These are phyloP conservation scores for Lampris incognitus DNA, from an alignment of 2,113 vertebrate species.

Conservation along the genomic window DNA sequence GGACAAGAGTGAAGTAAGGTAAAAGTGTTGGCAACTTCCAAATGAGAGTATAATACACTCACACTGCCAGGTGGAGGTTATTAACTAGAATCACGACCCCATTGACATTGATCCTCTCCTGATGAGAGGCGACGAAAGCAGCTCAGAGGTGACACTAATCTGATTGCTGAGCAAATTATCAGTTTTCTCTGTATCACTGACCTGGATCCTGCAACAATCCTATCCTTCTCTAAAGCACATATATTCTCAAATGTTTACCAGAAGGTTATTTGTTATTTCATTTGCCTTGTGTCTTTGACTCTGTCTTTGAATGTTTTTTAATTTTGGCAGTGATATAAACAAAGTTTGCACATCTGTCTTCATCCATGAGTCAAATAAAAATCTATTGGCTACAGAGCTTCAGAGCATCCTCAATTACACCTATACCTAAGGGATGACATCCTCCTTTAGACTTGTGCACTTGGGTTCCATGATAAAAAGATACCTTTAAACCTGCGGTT, in stretches of 20 bases:
- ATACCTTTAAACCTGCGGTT: background rate
- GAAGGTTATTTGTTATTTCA: no score
- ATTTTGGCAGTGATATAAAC: no score
- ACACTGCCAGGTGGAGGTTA: conserved; percentile 35
- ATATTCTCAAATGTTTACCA: conserved; percentile 63
- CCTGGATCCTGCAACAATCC: conserved; percentile 64
- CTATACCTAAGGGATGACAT: background rate
- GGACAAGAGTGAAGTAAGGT: background rate
- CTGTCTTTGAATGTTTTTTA: conserved; percentile 30
- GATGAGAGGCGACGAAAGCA: conserved; percentile 55
- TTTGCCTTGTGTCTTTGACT: conserved; percentile 55
- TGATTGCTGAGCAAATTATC: conserved; percentile 66
- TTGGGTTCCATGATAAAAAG: background rate
- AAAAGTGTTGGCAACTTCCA: background rate
- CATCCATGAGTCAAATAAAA: no score
- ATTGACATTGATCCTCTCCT: conserved; percentile 66
- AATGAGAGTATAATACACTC: background rate
- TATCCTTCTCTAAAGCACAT: conserved; percentile 58
- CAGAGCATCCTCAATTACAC: no score
- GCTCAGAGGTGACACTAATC: conserved; percentile 66
- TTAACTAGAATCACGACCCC: conserved; percentile 56
- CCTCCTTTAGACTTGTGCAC: background rate
- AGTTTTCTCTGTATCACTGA: conserved; percentile 70
- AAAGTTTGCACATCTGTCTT: no score
- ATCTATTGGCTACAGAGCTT: no score